Evolutionary conservation across 2,797 vertebrate genomes (phyloP).

Genomic region (Diplodus puntazzo): DNA sequence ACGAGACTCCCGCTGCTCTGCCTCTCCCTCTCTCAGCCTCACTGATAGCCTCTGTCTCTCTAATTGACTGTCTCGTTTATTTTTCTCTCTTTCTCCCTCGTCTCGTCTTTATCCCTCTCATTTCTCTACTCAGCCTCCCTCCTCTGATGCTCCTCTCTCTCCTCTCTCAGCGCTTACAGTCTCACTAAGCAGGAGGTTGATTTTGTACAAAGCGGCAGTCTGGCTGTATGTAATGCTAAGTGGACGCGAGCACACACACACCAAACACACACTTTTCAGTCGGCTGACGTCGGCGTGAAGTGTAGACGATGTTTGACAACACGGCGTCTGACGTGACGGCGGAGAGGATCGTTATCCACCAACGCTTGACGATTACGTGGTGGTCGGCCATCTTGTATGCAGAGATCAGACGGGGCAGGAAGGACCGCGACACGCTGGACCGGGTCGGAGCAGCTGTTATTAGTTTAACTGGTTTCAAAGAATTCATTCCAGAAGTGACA

Average conservation of each 20-base stretch:
- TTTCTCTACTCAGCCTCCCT: constrained; percentile 53
- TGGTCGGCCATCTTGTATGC: no score
- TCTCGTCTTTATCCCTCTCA: constrained; percentile 62
- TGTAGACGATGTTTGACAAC: constrained; percentile 4
- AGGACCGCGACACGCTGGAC: no score
- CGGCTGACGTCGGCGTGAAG: background rate
- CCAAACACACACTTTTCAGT: constrained; percentile 12
- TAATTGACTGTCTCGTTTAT: constrained; percentile 71
- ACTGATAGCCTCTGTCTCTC: constrained; percentile 69
- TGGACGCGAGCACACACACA: constrained; percentile 41
- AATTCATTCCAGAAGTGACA: no score
- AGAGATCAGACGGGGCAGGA: no score
- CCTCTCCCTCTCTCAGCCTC: constrained; percentile 49
- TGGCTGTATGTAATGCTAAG: constrained; percentile 50
- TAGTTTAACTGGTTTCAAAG: no score
- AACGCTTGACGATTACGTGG: no score
- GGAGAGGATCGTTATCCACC: no score
- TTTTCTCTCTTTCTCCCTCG: constrained; percentile 46
- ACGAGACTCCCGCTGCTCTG: constrained; percentile 56
- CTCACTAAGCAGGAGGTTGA: constrained; percentile 60
- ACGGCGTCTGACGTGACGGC: background rate
- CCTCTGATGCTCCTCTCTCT: constrained; percentile 21
- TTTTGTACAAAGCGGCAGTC: constrained; percentile 47
- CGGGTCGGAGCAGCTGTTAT: no score
- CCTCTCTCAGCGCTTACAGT: constrained; percentile 12